A percentile compares a stretch with the other conserved stretches of the same genome.
These are phyloP conservation scores for Athrips mouffetella DNA, from an alignment of 2,888 invertebrate genomes.

Conservation along the genomic window DNA sequence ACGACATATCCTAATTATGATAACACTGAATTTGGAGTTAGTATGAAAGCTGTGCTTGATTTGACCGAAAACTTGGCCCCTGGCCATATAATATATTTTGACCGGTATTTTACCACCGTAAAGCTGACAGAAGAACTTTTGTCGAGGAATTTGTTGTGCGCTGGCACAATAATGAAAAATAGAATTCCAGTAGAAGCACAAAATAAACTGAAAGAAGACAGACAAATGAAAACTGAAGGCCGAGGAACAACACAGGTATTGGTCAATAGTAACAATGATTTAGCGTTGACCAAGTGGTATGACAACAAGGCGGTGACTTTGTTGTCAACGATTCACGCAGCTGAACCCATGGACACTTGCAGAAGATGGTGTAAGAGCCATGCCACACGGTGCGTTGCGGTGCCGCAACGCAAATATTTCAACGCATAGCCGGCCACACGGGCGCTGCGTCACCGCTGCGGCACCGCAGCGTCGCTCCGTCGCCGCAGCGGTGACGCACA, in stretches of 20 bases:
- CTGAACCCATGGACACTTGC: too few relatives aligned
- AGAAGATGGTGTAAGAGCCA: too few relatives aligned
- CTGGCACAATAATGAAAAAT: slow-evolving; percentile 22
- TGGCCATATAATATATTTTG: slow-evolving; percentile 24
- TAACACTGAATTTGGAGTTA: slow-evolving; percentile 15
- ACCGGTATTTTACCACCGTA: slow-evolving; percentile 23
- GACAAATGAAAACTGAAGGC: slow-evolving; percentile 9
- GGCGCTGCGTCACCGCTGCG: slow-evolving; percentile 23
- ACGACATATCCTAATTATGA: slow-evolving; percentile 16
- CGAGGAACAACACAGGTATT: slow-evolving; percentile 12
- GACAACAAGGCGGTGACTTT: slow-evolving; percentile 18
- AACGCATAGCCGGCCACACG: slow-evolving; percentile 26
- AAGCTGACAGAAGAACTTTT: slow-evolving; percentile 15
- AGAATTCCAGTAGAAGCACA: slow-evolving; percentile 15
- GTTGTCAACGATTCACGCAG: slow-evolving; percentile 4
- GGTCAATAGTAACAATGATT: slow-evolving; percentile 9
- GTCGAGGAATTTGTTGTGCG: slow-evolving; percentile 1
- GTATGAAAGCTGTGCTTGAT: slow-evolving; percentile 21
- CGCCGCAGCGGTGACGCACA: slow-evolving; percentile 23
- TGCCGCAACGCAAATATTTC: slow-evolving; percentile 26
- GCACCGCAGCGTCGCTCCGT: slow-evolving; percentile 21
- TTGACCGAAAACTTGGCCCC: slow-evolving; percentile 20
- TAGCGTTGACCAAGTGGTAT: slow-evolving; percentile 16
- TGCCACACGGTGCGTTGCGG: too few relatives aligned
- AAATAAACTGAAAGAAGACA: slow-evolving; percentile 10